These are phyloP conservation scores for Pantherophis alleghaniensis DNA, from an alignment of 2,797 vertebrate genomes.

Conservation along the genomic window DNA sequence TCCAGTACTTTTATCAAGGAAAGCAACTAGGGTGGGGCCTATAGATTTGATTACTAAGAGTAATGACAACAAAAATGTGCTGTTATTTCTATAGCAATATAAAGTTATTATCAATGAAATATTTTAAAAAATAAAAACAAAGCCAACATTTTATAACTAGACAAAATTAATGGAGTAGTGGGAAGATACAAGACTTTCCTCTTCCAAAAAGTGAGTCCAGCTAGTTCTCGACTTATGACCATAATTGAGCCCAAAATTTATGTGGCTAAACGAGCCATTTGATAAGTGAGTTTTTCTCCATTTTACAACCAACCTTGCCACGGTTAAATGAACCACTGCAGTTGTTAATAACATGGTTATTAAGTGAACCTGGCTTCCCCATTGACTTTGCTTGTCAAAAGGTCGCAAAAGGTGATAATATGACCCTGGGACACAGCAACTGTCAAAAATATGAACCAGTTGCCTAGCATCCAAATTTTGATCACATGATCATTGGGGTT, in stretches of 20 bases:
- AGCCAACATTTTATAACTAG: not conserved
- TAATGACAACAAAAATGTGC: slow-evolving; percentile 12
- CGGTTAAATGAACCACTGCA: not conserved
- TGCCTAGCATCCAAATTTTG: not conserved
- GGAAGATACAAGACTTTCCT: not conserved
- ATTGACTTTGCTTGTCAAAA: not conserved
- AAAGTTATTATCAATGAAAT: not conserved
- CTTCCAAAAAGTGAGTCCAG: not conserved
- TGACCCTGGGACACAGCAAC: not conserved
- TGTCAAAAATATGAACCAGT: not conserved
- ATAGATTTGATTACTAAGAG: slow-evolving; percentile 9
- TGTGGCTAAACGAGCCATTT: not conserved
- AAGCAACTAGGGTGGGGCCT: not conserved
- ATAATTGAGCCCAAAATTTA: not conserved
- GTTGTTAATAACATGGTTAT: not conserved
- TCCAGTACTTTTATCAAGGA: slow-evolving; percentile 7
- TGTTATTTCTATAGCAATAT: not conserved
- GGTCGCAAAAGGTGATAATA: not conserved
- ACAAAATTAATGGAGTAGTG: not conserved
- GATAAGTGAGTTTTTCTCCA: too few relatives aligned
- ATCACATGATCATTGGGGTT: not conserved
- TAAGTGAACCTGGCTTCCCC: not conserved
- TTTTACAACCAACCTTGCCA: too few relatives aligned
- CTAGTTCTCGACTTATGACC: not conserved
- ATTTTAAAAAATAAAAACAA: not conserved